These are phyloP conservation scores for Atopsyche davidsoni DNA, from an alignment of 1,140 invertebrate genomes.

Conservation along the genomic window DNA sequence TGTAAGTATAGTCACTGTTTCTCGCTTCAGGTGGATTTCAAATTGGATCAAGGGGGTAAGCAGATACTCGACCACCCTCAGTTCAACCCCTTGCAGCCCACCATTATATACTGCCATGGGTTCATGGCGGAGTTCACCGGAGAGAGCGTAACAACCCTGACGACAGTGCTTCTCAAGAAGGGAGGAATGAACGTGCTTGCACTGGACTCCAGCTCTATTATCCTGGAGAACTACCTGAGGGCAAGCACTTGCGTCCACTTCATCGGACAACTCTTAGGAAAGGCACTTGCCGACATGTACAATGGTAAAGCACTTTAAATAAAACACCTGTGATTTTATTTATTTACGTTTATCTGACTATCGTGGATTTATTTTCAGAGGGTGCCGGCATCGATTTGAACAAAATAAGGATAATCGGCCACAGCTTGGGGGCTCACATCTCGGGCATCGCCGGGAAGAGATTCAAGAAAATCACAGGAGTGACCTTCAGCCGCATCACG, in stretches of 20 bases:
- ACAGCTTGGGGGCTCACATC: conserved; percentile 80
- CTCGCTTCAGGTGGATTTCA: too few species aligned
- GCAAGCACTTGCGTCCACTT: conserved; percentile 39
- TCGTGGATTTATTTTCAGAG: background rate
- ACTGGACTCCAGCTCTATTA: conserved; percentile 38
- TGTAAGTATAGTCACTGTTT: too few species aligned
- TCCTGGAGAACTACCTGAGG: conserved; percentile 39
- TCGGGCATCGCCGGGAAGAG: conserved; percentile 65
- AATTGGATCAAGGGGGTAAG: too few species aligned
- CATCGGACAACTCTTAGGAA: conserved; percentile 38
- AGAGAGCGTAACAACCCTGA: conserved; percentile 4
- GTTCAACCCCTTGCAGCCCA: conserved; percentile 1
- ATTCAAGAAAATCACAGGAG: conserved; percentile 40
- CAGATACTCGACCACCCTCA: too few species aligned
- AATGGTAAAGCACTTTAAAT: conserved; percentile 7
- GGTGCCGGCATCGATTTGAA: conserved; percentile 30
- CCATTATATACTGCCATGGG: conserved; percentile 15
- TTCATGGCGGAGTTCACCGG: conserved; percentile 9
- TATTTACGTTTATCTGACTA: background rate
- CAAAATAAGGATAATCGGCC: conserved; percentile 70
- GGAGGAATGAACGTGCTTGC: conserved; percentile 37
- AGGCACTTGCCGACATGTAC: conserved; percentile 34
- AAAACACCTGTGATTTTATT: background rate
- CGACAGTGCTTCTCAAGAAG: conserved; percentile 13
- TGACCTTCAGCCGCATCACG: conserved; percentile 53